Conservation (phyloP, 1,140 invertebrate genomes). For the Bacillus rossius region DNA sequence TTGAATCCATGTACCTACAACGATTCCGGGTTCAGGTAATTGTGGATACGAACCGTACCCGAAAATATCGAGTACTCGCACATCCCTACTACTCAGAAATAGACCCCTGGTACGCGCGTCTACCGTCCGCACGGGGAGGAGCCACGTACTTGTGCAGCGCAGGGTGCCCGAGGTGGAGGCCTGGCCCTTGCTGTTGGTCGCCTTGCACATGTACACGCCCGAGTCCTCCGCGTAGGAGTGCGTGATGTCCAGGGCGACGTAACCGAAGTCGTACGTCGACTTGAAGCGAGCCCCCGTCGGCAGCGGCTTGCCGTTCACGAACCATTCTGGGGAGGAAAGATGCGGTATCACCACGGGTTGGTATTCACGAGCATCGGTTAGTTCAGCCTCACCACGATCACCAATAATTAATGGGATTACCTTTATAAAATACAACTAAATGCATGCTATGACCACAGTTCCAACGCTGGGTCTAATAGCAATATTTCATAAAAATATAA, state of each 20-base stretch:
- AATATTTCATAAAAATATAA: too few relatives aligned
- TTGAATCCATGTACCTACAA: too few relatives aligned
- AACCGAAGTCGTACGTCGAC: slow-evolving; percentile 85
- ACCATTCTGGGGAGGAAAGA: slow-evolving; percentile 60
- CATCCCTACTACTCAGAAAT: too few relatives aligned
- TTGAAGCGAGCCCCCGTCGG: slow-evolving; percentile 75
- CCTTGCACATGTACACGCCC: slow-evolving; percentile 86
- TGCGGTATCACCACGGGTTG: too few relatives aligned
- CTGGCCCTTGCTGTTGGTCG: slow-evolving; percentile 84
- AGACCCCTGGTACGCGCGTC: too few relatives aligned
- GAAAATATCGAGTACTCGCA: too few relatives aligned
- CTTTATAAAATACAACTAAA: not conserved
- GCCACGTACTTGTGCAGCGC: slow-evolving; percentile 58
- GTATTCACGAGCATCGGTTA: not conserved
- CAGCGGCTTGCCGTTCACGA: slow-evolving; percentile 76
- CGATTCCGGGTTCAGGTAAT: too few relatives aligned
- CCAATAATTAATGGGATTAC: not conserved
- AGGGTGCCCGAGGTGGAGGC: slow-evolving; percentile 84
- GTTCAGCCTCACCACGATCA: not conserved
- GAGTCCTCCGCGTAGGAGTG: slow-evolving; percentile 83
- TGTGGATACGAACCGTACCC: too few relatives aligned
- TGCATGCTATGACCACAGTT: too few relatives aligned
- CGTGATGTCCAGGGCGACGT: slow-evolving; percentile 75
- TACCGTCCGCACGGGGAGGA: too few relatives aligned
- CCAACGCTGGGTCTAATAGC: too few relatives aligned